Base-by-base conservation (phyloP, 2,888 invertebrate species). In the Hofmannophila pseudospretella region DNA sequence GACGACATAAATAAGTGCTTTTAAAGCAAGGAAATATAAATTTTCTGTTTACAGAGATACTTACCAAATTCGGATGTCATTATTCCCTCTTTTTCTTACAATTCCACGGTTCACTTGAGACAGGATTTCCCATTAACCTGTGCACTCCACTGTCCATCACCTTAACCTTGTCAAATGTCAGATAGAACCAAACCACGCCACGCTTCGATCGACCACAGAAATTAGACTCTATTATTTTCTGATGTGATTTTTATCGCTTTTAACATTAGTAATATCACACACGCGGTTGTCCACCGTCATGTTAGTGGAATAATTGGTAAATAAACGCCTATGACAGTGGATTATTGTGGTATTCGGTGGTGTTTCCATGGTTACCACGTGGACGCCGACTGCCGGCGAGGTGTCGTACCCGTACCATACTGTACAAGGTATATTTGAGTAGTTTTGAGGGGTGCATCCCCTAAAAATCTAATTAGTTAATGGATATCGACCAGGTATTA, bases 271-370 rank as follows among this genome's bases (percentile, higher is more conserved):
- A 38, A n/a, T 31, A 9, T 36, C 34, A 9, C 29, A 54, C 63
- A 60, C 58, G 62, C 54, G 58, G 66, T 55, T 55, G 34, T 45
- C 54, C 58, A 55, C 58, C 46, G 50, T 51, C 47, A 48, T 64
- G 63, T 59, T 59, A 63, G 58, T 61, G 58, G 54, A 57, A 56
- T 71, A 62, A 71, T 72, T 70, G 62, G 72, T 76, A 77, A 76
- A 75, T 74, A 76, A 69, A 74, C 65, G 61, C 41, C 43, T 47
- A 45, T 60, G 62, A 66, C 60, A 58, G 51, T 41, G 47, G 47
- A 45, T 56, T 51, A 51, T 45, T 57, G 60, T 56, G 48, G 58
- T 51, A 34, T 41, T 33, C 35, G 47, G 48, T 42, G 44, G 40
- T 36, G 72, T 81, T 50, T 46, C 59, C 69, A 80, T 81, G 70